These are phyloP conservation scores for Phallusia fumigata DNA, from an alignment of 23 tunicate species.

Conservation along the genomic window DNA sequence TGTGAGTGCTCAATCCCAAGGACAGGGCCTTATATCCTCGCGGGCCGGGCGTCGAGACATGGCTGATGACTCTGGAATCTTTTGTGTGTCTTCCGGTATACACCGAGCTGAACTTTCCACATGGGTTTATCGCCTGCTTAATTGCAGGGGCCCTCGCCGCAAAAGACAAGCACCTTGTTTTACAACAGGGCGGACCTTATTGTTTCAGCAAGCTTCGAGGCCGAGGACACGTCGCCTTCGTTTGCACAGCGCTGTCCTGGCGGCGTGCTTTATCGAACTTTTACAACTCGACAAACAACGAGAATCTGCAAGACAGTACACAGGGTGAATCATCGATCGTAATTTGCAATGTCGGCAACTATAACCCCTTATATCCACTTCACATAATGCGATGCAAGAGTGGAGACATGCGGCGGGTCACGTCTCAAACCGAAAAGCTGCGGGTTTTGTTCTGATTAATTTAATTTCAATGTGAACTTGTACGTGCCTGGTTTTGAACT, in stretches of 20 bases:
- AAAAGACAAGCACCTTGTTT: not conserved
- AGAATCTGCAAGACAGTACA: not conserved
- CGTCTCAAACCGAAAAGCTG: too few relatives aligned
- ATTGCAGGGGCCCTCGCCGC: not conserved
- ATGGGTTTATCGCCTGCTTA: not conserved
- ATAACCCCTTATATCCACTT: too few relatives aligned
- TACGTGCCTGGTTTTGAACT: too few relatives aligned
- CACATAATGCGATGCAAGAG: too few relatives aligned
- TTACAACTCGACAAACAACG: constrained; percentile 1
- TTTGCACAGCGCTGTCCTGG: not conserved
- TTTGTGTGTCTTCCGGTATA: not conserved
- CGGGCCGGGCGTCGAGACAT: not conserved
- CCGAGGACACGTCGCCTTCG: not conserved
- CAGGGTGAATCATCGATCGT: not conserved
- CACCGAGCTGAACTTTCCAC: not conserved
- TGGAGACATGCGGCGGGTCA: too few relatives aligned
- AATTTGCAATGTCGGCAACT: too few relatives aligned
- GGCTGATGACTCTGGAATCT: too few relatives aligned
- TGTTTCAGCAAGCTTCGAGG: too few relatives aligned
- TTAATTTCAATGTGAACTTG: too few relatives aligned
- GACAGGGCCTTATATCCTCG: not conserved
- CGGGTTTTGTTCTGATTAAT: too few relatives aligned
- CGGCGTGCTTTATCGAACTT: not conserved
- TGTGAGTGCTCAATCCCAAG: too few relatives aligned
- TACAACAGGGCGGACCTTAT: not conserved